Base-by-base conservation (phyloP, 2,113 vertebrate species). In the Bos indicus region DNA sequence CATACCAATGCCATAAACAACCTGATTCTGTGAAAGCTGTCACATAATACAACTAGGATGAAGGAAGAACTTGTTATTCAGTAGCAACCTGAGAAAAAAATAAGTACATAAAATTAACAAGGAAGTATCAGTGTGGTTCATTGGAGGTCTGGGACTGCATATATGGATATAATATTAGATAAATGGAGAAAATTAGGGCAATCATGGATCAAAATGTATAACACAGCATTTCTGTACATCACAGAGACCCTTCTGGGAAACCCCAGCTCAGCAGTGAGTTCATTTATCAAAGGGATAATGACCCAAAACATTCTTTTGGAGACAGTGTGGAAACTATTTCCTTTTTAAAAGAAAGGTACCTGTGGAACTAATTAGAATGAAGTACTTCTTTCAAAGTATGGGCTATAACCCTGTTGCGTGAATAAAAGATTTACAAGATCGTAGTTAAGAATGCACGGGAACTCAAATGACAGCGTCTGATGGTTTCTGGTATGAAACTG, bases 341-440 rank as follows among this genome's bases (percentile, higher is more conserved):
- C 59, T 89, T 94, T 93, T 94, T 64, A 93, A 96, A 98, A 83
- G 82, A 98, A 98, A 98, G 97, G 98, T 95, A 98, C 98, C 98
- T 97, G 95, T 98, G 98, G 98, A 99, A 97, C 98, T 98, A 98
- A 99, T 99, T 99, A 99, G 97, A 95, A 98, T 98, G 94, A 98
- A 99, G 98, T 95, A 97, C 95, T 94, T 98, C 95, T 96, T 97
- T 98, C 98, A 95, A 97, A 91, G 97, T 98, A 96, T 71, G 95
- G 91, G 95, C 89, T 94, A 94, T 98, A 98, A 96, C 98, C 96
- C 97, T 98, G 74, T 95, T 96, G 97, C 97, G 92, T 96, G 97
- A 98, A 98, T 98, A 98, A 97, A 98, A 98, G 97, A 97, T 98
- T 96, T 98, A 98, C 59, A 97, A 98, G 59, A 95, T 92, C 96